Evolutionary conservation across 2,888 invertebrate genomes (phyloP), one percentile per base, ranked within the genome.

Genomic region (Epsilonema sp.): DNA sequence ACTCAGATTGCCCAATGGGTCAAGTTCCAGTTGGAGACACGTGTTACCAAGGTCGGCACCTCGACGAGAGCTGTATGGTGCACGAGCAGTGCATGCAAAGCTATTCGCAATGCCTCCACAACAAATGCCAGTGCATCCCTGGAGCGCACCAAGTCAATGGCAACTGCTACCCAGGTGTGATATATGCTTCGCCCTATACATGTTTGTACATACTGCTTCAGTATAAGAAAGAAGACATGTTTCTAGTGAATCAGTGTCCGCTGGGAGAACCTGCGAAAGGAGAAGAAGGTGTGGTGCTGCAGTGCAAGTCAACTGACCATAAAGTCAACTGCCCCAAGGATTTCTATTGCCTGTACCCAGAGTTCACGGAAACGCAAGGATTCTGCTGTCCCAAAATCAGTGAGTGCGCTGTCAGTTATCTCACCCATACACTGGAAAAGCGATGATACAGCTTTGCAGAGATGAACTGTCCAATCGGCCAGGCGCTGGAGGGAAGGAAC

Each of bases 381-480:
- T 45, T 46, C 41, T 52, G 52, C 45, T 52, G 52, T 36, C 52
- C 52, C 11, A 47, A 43, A 37, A 43, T 52, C 42, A 25, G 51
- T 48, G n/a, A n/a, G n/a, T n/a, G n/a, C 31, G 16, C 8, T 31
- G 8, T 31, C 8, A 31, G 31, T 11, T 31, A 31, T 31, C 31
- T 11, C 8, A 31, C 8, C 8, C 8, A 31, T 31, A 11, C 31
- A 31, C 8, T 31, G 31, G 8, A 31, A 31, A 11, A n/a, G n/a
- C n/a, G n/a, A n/a, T n/a, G n/a, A n/a, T 16, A 11, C 8, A 31
- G 31, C 8, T 11, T 46, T 42, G n/a, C 26, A 49, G 49, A 43
- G 26, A 48, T 47, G 49, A 50, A 45, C 36, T 52, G 53, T 39
- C 53, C 53, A 1, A 47, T 51, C 20, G 53, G 53, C 5, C n/a